Evolutionary conservation across 2,888 invertebrate species (phyloP), one percentile per base, ranked within the genome.

Genomic region (Caradrina kadenii): DNA sequence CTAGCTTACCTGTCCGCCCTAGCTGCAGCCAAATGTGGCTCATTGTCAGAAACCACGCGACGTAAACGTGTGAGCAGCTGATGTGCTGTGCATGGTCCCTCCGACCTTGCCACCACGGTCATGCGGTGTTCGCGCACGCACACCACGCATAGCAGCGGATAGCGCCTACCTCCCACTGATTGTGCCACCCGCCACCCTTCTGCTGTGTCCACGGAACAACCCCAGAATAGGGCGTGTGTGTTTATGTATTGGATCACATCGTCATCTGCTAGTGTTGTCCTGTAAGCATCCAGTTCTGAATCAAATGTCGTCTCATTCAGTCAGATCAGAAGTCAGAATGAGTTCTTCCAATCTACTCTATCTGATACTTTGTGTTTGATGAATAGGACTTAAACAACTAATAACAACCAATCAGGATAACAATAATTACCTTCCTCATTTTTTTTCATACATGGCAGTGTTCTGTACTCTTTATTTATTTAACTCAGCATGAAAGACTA

Each of bases 121-220:
- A 99, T 99, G 79, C 98, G 97, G 89, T 98, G 98, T 66, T 99
- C 98, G 79, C 98, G 97, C 48, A 99, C 96, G 63, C 98, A 99
- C 86, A 99, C 98, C 68, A 99, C 96, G 69, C 98, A 98, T 86
- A 99, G 94, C 87, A 99, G 97, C 15, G 99, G 99, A 81, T 97
- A 96, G 68, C 97, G 97, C 66, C 97, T 97, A 31, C 98, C 98
- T 75, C 98, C 97, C 42, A 99, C 97, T 0, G 98, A 98, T 92
- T 98, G 98, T 11, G 98, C 97, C 31, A 99, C 99, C 85, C 98
- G 97, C 95, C 98, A 98, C 0, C 99, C 99, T 93, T 99, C 99
- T 0, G 98, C 97, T 0, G 97, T 97, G 79, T 98, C 97, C 26
- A 98, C 97, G 65, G 98, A 98, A 92, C 99, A 99, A 5, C 98